Base-by-base conservation (phyloP, 2,888 invertebrate species). In the Dicyrtomina minuta region DNA sequence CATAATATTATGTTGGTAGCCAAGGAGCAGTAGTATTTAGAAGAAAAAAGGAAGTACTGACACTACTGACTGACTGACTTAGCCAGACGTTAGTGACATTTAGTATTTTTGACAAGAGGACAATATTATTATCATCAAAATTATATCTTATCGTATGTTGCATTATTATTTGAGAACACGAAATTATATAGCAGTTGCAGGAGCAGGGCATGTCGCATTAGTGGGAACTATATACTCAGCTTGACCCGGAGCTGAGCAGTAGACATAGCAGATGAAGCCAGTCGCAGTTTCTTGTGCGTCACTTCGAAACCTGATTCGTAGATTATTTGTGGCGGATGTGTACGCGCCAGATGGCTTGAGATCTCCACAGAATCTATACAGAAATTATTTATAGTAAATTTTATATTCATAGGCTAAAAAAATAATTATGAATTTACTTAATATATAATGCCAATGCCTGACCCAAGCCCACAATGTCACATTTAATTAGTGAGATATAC, bases 291-390 rank as follows among this genome's bases (percentile, higher is more conserved):
- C 65, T 43, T 67, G 64, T 5, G 55, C 43, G 49, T 76, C 72
- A 33, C 70, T 68, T 39, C 71, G 24, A 56, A 76, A 76, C 17
- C 68, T 41, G 17, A 76, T 53, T 1, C 51, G 68, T 15, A 76
- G 43, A 41, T 69, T 60, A 20, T 76, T 72, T 17, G 72, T 68
- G 0, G 70, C 72, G 0, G 74, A 66, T 10, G 72, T 46, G 49
- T 75, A 76, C 0, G 56, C 17, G 12, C 74, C 74, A 12, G 61
- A 22, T 20, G 76, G 76, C 15, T 56, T 59, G 12, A 65, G 60
- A n/a, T 66, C 67, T 12, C 76, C 76, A 59, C 76, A 76, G 43
- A 76, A 76, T 58, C 76, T 76, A 39, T 1, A 66, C n/a, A 13
- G 55, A n/a, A 22, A 6, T 41, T 20, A 55, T 4, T 55, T 22